phyloP scores from a whole-genome alignment of 1,140 invertebrate genomes.

The Rhizoglyphus robini region DNA sequence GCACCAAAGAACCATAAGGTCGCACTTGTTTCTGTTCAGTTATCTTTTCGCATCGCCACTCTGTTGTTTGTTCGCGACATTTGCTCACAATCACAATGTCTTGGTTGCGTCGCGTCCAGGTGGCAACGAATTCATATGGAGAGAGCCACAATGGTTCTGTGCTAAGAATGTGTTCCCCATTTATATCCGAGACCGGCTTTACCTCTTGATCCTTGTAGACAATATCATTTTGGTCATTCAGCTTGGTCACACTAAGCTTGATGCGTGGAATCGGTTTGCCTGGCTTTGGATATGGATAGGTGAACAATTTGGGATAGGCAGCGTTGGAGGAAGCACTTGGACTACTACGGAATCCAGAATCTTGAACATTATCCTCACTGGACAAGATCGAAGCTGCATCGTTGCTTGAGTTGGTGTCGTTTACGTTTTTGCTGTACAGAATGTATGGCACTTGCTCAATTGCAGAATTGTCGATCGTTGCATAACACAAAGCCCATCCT shows the following conservation, averaged over 20 bases:
- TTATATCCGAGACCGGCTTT: not conserved
- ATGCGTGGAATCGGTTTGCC: slow-evolving; percentile 26
- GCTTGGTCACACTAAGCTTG: slow-evolving; percentile 23
- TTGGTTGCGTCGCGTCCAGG: slow-evolving; percentile 34
- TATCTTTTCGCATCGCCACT: slow-evolving; percentile 25
- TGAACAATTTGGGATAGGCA: slow-evolving; percentile 19
- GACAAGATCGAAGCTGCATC: too few relatives aligned
- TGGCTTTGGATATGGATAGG: slow-evolving; percentile 24
- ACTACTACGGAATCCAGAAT: not conserved
- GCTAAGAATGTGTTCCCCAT: slow-evolving; percentile 1
- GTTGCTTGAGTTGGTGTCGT: slow-evolving; percentile 21
- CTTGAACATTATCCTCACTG: not conserved
- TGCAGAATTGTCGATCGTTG: slow-evolving; percentile 32
- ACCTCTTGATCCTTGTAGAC: slow-evolving; percentile 3
- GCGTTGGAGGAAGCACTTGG: too few relatives aligned
- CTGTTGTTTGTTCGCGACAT: slow-evolving; percentile 28
- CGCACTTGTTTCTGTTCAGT: slow-evolving; percentile 25
- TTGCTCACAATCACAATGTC: slow-evolving; percentile 34
- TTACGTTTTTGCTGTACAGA: slow-evolving; percentile 24
- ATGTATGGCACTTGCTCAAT: slow-evolving; percentile 26
- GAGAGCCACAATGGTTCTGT: slow-evolving; percentile 33
- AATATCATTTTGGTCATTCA: slow-evolving; percentile 15
- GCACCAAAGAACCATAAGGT: slow-evolving; percentile 53
- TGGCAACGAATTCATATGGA: slow-evolving; percentile 29
- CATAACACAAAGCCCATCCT: slow-evolving; percentile 31